Percentiles rank a stretch among this genome's conserved stretches.
Conservation (phyloP, 2,797 vertebrate species). For the Eupleurogrammus muticus region DNA sequence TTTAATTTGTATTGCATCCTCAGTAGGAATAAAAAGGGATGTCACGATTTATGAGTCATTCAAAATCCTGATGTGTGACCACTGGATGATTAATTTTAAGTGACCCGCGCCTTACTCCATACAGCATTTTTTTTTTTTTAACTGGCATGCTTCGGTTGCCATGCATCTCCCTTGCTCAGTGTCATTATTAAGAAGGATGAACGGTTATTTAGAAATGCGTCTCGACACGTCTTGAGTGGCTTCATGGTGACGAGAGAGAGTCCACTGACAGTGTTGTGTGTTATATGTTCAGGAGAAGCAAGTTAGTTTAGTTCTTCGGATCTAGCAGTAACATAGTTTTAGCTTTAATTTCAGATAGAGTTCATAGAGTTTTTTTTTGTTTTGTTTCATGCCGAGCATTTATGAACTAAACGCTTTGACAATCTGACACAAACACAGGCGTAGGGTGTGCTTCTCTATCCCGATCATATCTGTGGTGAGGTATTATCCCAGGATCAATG, state of each 20-base stretch:
- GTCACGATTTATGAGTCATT: slow-evolving; percentile 64
- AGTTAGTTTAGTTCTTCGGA: slow-evolving; percentile 31
- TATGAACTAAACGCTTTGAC: slow-evolving; percentile 74
- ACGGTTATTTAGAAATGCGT: slow-evolving; percentile 6
- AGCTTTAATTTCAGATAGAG: slow-evolving; percentile 56
- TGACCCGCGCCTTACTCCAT: slow-evolving; percentile 18
- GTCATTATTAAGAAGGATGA: slow-evolving; percentile 13
- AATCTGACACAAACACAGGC: slow-evolving; percentile 64
- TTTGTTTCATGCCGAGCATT: slow-evolving; percentile 69
- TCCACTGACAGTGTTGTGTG: slow-evolving; percentile 1
- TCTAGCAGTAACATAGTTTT: slow-evolving; percentile 45
- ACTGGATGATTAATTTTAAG: slow-evolving; percentile 55
- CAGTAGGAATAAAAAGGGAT: slow-evolving; percentile 69
- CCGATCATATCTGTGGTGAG: slow-evolving; percentile 4
- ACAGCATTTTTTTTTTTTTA: slow-evolving; percentile 15
- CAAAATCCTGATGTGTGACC: slow-evolving; percentile 55
- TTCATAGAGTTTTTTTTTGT: slow-evolving; percentile 51
- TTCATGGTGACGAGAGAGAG: slow-evolving; percentile 3
- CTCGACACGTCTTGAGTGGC: slow-evolving; percentile 8
- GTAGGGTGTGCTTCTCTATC: slow-evolving; percentile 9
- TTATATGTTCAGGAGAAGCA: slow-evolving; percentile 18
- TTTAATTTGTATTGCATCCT: slow-evolving; percentile 72
- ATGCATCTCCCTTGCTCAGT: slow-evolving; percentile 25
- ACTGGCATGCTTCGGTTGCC: slow-evolving; percentile 34
- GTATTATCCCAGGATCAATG: slow-evolving; percentile 23